Conservation (phyloP, 2,888 invertebrate genomes). For the Proisotoma minuta region DNA sequence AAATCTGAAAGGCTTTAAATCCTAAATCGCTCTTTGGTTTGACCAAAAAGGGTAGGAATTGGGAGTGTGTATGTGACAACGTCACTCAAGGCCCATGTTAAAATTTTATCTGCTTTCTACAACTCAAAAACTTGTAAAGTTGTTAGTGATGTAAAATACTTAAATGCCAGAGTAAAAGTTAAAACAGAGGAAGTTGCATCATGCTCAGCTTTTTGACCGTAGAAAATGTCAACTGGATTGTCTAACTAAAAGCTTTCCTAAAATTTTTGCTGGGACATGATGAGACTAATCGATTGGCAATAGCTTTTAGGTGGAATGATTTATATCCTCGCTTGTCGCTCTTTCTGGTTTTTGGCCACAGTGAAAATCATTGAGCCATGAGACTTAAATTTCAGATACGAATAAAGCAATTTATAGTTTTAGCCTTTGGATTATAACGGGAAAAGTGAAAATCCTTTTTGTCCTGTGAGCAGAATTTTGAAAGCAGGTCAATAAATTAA, state of each 20-base stretch:
- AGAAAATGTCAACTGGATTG: too few relatives aligned
- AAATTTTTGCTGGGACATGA: not conserved
- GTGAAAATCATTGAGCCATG: too few relatives aligned
- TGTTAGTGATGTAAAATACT: not conserved
- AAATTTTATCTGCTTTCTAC: too few relatives aligned
- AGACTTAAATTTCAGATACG: too few relatives aligned
- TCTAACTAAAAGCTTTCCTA: conserved; percentile 4
- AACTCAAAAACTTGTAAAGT: too few relatives aligned
- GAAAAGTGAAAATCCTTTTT: not conserved
- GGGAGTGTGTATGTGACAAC: not conserved
- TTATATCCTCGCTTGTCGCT: not conserved
- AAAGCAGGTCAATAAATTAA: not conserved
- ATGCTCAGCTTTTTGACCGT: too few relatives aligned
- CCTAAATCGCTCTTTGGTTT: conserved; percentile 18
- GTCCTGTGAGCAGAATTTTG: not conserved
- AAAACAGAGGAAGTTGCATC: too few relatives aligned
- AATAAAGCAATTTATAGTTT: too few relatives aligned
- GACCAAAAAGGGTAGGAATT: too few relatives aligned
- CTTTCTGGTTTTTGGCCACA: too few relatives aligned
- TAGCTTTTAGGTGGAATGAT: conserved; percentile 7
- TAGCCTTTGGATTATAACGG: not conserved
- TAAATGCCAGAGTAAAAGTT: not conserved
- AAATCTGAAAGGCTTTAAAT: conserved; percentile 24
- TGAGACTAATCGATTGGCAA: not conserved
- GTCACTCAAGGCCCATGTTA: too few relatives aligned